phyloP scores from a whole-genome alignment of 2,888 invertebrate genomes.

The Lysandra bellargus region DNA sequence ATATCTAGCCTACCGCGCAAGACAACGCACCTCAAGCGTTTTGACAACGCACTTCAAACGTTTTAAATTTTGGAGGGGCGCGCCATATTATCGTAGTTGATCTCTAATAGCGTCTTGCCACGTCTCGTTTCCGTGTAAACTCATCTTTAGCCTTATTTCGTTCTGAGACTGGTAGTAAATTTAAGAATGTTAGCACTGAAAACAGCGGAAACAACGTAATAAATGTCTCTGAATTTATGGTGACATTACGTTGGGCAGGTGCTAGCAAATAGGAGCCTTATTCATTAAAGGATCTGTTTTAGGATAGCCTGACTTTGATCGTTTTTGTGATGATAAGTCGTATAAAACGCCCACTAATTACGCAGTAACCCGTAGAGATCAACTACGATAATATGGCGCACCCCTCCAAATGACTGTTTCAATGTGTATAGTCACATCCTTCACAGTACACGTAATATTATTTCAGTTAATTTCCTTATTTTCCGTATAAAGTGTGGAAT shows the following conservation, averaged over 20 bases:
- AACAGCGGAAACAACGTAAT: neutral
- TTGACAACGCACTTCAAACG: too few species aligned
- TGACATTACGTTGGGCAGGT: neutral
- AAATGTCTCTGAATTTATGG: constrained; percentile 2
- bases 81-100: too few species aligned
- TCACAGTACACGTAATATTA: too few species aligned
- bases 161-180: neutral
- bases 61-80: too few species aligned
- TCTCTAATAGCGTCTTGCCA: too few species aligned
- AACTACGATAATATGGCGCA: too few species aligned
- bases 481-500: too few species aligned
- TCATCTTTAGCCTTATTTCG: neutral
- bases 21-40: too few species aligned
- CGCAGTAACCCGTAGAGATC: neutral
- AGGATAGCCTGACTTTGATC: neutral
- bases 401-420: too few species aligned
- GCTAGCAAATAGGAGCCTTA: neutral
- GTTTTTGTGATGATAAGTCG: neutral
- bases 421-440: too few species aligned
- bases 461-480: too few species aligned
- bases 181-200: neutral
- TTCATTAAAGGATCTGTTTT: neutral
- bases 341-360: neutral
- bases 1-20: too few species aligned
- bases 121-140: neutral